These are phyloP conservation scores for Nomada fucata DNA, from an alignment of 2,888 invertebrate species.

Conservation along the genomic window DNA sequence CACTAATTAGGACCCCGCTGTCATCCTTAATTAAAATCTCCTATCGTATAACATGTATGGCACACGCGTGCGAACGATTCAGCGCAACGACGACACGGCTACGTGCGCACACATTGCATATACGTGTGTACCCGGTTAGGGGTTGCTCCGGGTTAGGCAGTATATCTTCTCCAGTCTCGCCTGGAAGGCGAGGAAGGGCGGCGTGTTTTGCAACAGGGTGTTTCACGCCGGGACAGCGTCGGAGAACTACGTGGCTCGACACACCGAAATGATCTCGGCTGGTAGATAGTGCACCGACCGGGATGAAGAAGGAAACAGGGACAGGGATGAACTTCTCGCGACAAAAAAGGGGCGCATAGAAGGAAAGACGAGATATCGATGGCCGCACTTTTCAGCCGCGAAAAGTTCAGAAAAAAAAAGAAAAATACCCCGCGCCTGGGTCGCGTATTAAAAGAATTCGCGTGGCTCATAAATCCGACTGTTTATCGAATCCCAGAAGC, in stretches of 20 bases:
- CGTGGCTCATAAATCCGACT: background rate
- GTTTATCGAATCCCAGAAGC: constrained; percentile 3
- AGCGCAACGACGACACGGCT: too few relatives aligned
- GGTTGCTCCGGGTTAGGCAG: background rate
- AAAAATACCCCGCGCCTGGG: background rate
- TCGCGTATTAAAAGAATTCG: background rate
- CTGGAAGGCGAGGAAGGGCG: constrained; percentile 47
- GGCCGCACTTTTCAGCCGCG: background rate
- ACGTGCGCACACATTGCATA: background rate
- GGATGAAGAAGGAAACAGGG: background rate
- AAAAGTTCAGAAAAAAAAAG: background rate
- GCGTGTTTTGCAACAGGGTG: constrained; percentile 65
- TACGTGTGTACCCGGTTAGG: background rate
- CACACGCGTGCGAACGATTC: too few relatives aligned
- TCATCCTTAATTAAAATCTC: too few relatives aligned
- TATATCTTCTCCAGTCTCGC: constrained; percentile 35
- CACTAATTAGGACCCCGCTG: too few relatives aligned
- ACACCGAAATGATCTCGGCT: background rate
- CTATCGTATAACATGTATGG: too few relatives aligned
- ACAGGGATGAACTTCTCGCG: background rate
- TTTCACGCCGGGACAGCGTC: constrained; percentile 50
- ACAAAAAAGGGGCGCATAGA: constrained; percentile 1
- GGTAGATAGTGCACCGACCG: background rate
- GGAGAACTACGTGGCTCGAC: constrained; percentile 1
- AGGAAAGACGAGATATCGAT: background rate